Evolutionary conservation across 2,888 invertebrate species (phyloP).

Genomic region (Xestobium rufovillosum): DNA sequence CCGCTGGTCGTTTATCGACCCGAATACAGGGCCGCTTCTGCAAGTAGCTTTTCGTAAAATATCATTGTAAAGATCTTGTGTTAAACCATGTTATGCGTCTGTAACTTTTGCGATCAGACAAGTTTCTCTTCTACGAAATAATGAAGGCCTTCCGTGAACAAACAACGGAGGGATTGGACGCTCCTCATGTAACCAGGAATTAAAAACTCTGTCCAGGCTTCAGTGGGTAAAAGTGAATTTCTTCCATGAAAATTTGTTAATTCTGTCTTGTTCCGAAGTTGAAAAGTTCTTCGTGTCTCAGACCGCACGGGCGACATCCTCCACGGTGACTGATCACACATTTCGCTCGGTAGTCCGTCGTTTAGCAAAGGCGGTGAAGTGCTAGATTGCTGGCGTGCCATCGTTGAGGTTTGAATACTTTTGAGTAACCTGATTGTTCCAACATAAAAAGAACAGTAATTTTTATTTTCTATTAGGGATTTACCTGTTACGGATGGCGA

Average conservation of each 20-base stretch:
- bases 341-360: too few relatives aligned
- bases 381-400: constrained; percentile 8
- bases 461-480: too few relatives aligned
- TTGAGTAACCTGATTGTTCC: too few relatives aligned
- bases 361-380: constrained; percentile 6
- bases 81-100: not conserved
- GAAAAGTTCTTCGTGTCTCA: constrained; percentile 7
- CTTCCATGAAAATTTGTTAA: constrained; percentile 11
- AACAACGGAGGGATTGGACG: not conserved
- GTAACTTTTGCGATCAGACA: not conserved
- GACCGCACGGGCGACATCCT: too few relatives aligned
- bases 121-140: not conserved
- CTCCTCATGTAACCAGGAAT: not conserved
- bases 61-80: constrained; percentile 2
- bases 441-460: too few relatives aligned
- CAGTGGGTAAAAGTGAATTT: constrained; percentile 5
- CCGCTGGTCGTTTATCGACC: constrained; percentile 8
- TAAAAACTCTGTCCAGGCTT: constrained; percentile 7
- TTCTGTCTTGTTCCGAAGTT: constrained; percentile 8
- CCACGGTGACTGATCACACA: too few relatives aligned
- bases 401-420: too few relatives aligned
- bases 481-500: too few relatives aligned
- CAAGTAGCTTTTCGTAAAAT: not conserved
- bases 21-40: not conserved
- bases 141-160: not conserved